These are phyloP conservation scores for Platycercus adscitus DNA, from an alignment of 2,113 vertebrate genomes.

Conservation along the genomic window DNA sequence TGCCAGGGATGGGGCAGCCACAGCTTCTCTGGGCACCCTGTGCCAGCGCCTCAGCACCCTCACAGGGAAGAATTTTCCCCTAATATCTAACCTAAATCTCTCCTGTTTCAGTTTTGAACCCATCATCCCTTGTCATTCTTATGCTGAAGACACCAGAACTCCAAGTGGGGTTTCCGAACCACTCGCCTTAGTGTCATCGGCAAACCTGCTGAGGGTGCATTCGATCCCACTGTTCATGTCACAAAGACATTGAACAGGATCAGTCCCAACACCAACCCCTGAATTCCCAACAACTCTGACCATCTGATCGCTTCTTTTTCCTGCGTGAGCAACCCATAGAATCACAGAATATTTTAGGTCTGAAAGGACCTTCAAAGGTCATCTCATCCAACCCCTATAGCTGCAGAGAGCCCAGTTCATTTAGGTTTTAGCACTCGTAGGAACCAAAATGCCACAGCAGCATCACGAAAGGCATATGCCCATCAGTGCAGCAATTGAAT, in stretches of 20 bases:
- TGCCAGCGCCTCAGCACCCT: too few relatives aligned
- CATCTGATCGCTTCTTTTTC: neutral
- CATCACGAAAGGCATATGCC: neutral
- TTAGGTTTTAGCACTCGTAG: neutral
- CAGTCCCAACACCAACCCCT: neutral
- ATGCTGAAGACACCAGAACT: neutral
- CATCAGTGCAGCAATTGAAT: neutral
- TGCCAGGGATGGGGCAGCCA: too few relatives aligned
- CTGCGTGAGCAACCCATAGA: fast-evolving
- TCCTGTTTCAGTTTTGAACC: neutral
- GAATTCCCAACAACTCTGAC: neutral
- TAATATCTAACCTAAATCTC: too few relatives aligned
- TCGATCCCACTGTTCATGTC: neutral
- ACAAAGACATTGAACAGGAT: neutral
- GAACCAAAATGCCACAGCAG: neutral
- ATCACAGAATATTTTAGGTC: neutral
- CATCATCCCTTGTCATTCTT: neutral
- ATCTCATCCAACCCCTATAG: neutral
- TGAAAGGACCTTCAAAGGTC: neutral
- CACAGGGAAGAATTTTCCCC: too few relatives aligned
- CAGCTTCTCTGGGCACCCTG: neutral
- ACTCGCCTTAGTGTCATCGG: neutral
- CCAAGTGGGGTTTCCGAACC: neutral
- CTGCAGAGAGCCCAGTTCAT: fast-evolving
- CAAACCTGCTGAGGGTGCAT: neutral